phyloP scores from a whole-genome alignment of 2,797 vertebrate species.

The Smutsia gigantea region DNA sequence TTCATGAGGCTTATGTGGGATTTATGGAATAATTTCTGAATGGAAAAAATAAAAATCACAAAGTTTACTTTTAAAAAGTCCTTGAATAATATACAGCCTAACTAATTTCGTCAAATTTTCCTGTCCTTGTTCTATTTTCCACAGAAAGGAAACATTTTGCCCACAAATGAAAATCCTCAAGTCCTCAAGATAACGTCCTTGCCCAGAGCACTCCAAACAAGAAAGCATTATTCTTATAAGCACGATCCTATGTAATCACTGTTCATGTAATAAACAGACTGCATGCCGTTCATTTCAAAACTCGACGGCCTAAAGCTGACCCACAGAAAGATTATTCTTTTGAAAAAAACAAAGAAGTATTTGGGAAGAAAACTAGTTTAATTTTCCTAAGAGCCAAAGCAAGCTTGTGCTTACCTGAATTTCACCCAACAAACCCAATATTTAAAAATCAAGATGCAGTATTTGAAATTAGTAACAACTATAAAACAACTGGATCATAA shows the following conservation, averaged over 20 bases:
- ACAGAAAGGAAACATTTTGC: neutral
- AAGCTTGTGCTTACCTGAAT: constrained; percentile 27
- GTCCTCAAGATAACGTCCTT: neutral
- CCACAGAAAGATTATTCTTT: neutral
- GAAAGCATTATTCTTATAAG: neutral
- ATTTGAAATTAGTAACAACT: constrained; percentile 74
- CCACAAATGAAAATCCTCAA: neutral
- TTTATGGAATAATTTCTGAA: neutral
- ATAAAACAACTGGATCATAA: constrained; percentile 2
- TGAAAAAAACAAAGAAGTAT: neutral
- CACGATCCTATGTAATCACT: neutral
- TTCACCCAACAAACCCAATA: constrained; percentile 57
- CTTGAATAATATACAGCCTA: neutral
- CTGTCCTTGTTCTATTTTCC: constrained; percentile 1
- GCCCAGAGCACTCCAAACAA: neutral
- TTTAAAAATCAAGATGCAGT: constrained; percentile 31
- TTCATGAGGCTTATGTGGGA: neutral
- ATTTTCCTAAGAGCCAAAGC: neutral
- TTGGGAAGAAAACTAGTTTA: neutral
- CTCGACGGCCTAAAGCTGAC: neutral
- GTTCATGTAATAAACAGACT: neutral
- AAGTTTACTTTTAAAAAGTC: neutral
- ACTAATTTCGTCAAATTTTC: neutral
- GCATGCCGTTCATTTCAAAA: neutral
- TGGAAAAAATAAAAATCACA: neutral